These are phyloP conservation scores for Takifugu ocellatus DNA, from an alignment of 2,797 vertebrate species.

Conservation along the genomic window DNA sequence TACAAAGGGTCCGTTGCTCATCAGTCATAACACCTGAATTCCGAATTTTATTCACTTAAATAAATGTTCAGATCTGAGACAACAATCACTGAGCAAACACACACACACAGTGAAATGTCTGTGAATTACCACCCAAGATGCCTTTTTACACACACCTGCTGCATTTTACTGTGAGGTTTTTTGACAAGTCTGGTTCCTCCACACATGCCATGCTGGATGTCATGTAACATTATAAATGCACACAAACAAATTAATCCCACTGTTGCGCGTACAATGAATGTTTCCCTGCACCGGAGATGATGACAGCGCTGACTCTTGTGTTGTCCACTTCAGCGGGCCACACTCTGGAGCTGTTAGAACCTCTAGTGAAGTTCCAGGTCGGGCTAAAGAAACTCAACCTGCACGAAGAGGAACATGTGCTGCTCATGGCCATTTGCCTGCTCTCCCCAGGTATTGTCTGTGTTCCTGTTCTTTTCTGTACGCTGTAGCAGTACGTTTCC, in stretches of 20 bases:
- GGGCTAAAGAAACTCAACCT: conserved; percentile 90
- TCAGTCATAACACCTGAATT: not conserved
- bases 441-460: conserved; percentile 79
- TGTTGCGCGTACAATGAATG: not conserved
- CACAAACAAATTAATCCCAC: conserved; percentile 1
- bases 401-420: conserved; percentile 90
- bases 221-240: conserved; percentile 4
- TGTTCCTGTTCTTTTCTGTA: conserved; percentile 7
- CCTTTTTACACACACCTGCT: conserved; percentile 30
- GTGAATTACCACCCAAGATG: conserved; percentile 15
- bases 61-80: too few species aligned
- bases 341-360: conserved; percentile 88
- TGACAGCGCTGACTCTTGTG: not conserved
- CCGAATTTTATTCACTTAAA: not conserved
- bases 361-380: conserved; percentile 91
- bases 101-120: conserved; percentile 11
- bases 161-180: conserved; percentile 37
- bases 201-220: not conserved
- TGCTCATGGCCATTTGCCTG: conserved; percentile 92
- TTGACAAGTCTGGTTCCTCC: too few species aligned
- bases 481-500: conserved; percentile 10
- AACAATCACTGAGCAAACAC: not conserved
- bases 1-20: conserved; percentile 79
- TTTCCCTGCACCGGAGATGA: not conserved
- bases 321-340: conserved; percentile 80